A percentile compares a stretch with the other conserved stretches of the same genome.
Conservation (phyloP, 1,140 invertebrate genomes). For the Meteorus sp. region DNA sequence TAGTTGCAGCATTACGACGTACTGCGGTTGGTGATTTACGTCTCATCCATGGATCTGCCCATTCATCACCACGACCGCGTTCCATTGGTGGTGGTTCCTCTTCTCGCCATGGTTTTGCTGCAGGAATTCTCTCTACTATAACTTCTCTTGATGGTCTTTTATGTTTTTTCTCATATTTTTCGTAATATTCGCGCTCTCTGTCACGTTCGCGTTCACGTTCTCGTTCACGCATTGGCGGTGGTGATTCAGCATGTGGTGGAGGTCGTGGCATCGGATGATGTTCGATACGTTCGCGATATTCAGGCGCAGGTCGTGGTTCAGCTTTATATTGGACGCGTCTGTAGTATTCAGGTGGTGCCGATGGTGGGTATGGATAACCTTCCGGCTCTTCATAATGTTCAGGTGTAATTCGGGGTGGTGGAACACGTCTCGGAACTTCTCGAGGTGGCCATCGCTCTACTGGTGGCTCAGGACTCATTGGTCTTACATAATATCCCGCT, state of each 20-base stretch:
- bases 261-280: conserved; percentile 48
- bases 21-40: conserved; percentile 67
- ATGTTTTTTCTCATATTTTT: conserved; percentile 61
- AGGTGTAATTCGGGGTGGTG: conserved; percentile 49
- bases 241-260: conserved; percentile 48
- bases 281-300: conserved; percentile 53
- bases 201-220: conserved; percentile 54
- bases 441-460: conserved; percentile 51
- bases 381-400: conserved; percentile 55
- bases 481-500: conserved; percentile 76
- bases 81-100: conserved; percentile 49
- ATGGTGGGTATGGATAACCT: conserved; percentile 42
- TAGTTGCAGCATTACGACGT: conserved; percentile 57
- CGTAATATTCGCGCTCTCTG: conserved; percentile 54
- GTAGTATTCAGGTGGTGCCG: conserved; percentile 45
- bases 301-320: conserved; percentile 42
- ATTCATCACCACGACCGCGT: conserved; percentile 75
- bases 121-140: conserved; percentile 73
- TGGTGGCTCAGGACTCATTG: conserved; percentile 58
- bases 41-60: conserved; percentile 92
- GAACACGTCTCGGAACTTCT: conserved; percentile 39
- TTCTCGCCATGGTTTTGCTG: conserved; percentile 55
- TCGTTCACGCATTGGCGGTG: conserved; percentile 45
- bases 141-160: conserved; percentile 74
- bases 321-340: conserved; percentile 54